These are phyloP conservation scores for Cephonodes hylas DNA, from an alignment of 2,888 invertebrate species.

Conservation along the genomic window DNA sequence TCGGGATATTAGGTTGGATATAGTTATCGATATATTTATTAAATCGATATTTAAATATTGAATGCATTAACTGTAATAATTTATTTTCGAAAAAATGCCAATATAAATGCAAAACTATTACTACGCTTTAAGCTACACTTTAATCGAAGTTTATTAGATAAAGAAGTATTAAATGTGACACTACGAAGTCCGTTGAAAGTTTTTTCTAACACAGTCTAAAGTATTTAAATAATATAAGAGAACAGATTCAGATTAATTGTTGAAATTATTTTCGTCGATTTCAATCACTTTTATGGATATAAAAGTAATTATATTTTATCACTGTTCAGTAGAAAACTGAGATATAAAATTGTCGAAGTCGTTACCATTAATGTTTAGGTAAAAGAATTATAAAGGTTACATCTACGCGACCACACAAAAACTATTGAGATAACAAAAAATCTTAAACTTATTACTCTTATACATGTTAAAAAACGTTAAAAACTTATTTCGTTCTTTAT, in stretches of 20 bases:
- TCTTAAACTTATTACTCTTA: too few relatives aligned
- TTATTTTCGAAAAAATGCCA: neutral
- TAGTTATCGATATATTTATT: neutral
- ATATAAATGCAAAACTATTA: neutral
- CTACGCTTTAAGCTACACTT: neutral
- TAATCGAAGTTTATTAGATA: neutral
- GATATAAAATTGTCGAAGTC: neutral
- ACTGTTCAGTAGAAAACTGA: neutral
- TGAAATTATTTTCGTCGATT: neutral
- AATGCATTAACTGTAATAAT: neutral
- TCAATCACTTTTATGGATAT: neutral
- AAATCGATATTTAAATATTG: neutral
- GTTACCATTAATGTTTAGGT: constrained; percentile 8
- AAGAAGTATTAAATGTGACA: neutral
- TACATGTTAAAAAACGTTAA: too few relatives aligned
- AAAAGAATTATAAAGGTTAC: neutral
- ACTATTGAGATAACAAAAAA: neutral
- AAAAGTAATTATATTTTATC: neutral
- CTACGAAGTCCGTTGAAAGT: neutral
- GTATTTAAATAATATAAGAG: neutral
- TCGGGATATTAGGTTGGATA: neutral
- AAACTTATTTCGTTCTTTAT: too few relatives aligned
- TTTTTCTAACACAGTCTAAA: neutral
- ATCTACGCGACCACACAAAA: neutral
- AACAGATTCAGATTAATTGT: neutral